A percentile compares a stretch with the other conserved stretches of the same genome.
phyloP scores from a whole-genome alignment of 2,888 invertebrate species.

The Sthenelais limicola region DNA sequence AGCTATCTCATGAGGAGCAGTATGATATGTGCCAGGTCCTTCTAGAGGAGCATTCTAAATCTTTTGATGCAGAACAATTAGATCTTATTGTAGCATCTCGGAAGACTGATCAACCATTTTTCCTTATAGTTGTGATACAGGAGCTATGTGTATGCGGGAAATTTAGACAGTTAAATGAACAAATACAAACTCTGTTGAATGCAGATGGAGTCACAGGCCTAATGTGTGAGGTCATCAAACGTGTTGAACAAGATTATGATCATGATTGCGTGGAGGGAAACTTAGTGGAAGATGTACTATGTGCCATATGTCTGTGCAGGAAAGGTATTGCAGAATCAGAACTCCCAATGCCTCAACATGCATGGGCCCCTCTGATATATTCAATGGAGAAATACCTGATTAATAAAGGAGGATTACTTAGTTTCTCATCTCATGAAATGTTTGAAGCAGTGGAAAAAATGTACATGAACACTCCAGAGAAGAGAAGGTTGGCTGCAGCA shows the following conservation, averaged over 20 bases:
- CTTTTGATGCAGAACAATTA: not conserved
- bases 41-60: constrained; percentile 16
- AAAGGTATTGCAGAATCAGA: constrained; percentile 15
- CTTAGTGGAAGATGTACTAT: constrained; percentile 25
- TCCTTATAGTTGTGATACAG: constrained; percentile 60
- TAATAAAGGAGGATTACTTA: constrained; percentile 53
- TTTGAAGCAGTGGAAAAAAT: not conserved
- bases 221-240: constrained; percentile 34
- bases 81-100: constrained; percentile 9
- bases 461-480: not conserved
- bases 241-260: constrained; percentile 43
- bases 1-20: not conserved
- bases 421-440: constrained; percentile 9
- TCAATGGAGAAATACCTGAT: constrained; percentile 60
- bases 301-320: constrained; percentile 11
- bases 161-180: constrained; percentile 63
- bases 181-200: constrained; percentile 53
- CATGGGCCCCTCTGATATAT: constrained; percentile 66
- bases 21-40: not conserved
- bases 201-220: constrained; percentile 18
- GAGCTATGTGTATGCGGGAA: constrained; percentile 65
- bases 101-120: constrained; percentile 61
- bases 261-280: constrained; percentile 16
- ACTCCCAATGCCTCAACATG: constrained; percentile 55
- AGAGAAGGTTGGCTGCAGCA: not conserved